These are phyloP conservation scores for Drosophila ironensis DNA, from an alignment of 1,140 invertebrate species.

Conservation along the genomic window DNA sequence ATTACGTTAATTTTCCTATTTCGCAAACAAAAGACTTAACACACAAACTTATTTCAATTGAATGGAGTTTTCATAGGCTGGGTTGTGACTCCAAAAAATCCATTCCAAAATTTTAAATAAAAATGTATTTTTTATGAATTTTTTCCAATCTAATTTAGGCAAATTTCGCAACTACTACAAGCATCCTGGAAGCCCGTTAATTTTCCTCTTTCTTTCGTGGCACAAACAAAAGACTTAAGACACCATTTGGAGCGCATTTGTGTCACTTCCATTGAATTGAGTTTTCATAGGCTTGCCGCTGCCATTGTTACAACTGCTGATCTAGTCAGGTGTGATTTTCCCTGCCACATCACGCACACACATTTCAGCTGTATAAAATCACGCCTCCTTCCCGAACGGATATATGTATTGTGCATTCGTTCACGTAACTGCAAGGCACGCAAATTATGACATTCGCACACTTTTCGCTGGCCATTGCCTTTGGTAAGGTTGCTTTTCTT, in stretches of 20 bases:
- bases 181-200: too few relatives aligned
- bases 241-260: conserved; percentile 44
- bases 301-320: conserved; percentile 22
- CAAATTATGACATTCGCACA: conserved; percentile 66
- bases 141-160: too few relatives aligned
- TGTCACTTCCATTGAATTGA: conserved; percentile 20
- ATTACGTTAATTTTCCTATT: too few relatives aligned
- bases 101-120: too few relatives aligned
- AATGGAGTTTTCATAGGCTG: too few relatives aligned
- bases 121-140: too few relatives aligned
- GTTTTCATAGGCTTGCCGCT: conserved; percentile 9
- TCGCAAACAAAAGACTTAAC: too few relatives aligned
- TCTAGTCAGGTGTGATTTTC: conserved; percentile 2
- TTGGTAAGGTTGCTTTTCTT: conserved; percentile 27
- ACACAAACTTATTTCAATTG: too few relatives aligned
- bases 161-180: too few relatives aligned
- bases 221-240: conserved; percentile 61
- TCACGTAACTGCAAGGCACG: conserved; percentile 48
- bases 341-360: conserved; percentile 10
- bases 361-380: conserved; percentile 4
- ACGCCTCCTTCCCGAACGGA: conserved; percentile 35
- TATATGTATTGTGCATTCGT: too few relatives aligned
- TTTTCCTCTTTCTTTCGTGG: neutral
- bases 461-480: conserved; percentile 29
- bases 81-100: too few relatives aligned